Evolutionary conservation across 2,888 invertebrate genomes (phyloP).

Genomic region (Salticus scenicus): DNA sequence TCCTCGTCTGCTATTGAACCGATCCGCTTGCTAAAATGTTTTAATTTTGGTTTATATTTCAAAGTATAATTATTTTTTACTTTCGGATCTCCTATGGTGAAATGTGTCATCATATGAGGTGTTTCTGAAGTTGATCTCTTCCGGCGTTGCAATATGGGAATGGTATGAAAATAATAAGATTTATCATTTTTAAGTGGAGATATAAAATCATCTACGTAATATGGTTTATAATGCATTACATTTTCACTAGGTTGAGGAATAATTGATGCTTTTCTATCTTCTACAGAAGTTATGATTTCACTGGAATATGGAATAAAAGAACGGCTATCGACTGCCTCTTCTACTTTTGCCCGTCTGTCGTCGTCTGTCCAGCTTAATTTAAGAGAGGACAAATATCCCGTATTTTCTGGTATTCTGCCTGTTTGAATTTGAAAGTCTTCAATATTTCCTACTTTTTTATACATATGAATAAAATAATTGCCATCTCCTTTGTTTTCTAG

Average conservation of each 20-base stretch:
- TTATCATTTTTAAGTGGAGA: background rate
- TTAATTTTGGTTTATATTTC: background rate
- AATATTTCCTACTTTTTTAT: conserved; percentile 52
- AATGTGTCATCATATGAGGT: background rate
- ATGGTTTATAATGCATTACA: background rate
- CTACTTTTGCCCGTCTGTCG: conserved; percentile 34
- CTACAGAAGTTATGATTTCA: background rate
- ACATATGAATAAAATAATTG: conserved; percentile 57
- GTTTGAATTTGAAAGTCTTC: conserved; percentile 26
- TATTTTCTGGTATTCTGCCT: background rate
- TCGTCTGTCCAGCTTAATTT: conserved; percentile 60
- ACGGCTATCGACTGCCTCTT: conserved; percentile 37
- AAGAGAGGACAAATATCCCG: conserved; percentile 41
- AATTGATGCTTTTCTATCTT: background rate
- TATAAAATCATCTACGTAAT: background rate
- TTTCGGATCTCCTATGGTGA: background rate
- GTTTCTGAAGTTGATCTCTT: background rate
- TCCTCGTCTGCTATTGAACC: background rate
- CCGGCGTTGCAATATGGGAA: background rate
- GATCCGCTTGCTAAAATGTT: background rate
- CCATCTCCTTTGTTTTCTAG: conserved; percentile 11
- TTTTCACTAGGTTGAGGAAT: background rate
- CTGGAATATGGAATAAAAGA: background rate
- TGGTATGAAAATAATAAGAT: background rate
- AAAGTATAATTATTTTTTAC: conserved; percentile 12